Conservation (phyloP, 2,113 vertebrate species). For the Apistogramma diplotaenia region DNA sequence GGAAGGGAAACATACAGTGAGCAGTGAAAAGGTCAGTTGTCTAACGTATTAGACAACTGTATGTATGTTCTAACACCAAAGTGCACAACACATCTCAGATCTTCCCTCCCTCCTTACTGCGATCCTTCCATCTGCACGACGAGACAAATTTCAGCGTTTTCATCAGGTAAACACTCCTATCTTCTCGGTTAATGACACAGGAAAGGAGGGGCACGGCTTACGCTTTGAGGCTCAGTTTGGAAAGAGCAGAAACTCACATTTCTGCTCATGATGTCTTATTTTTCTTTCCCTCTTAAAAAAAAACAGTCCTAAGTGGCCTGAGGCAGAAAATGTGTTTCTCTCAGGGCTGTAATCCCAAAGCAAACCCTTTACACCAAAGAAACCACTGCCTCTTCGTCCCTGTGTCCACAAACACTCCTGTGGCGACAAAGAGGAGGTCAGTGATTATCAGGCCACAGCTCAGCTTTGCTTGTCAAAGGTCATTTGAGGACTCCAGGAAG, state of each 20-base stretch:
- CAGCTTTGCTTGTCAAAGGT: conserved; percentile 20
- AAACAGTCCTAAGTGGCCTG: background rate
- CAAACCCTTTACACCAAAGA: conserved; percentile 35
- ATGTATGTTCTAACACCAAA: background rate
- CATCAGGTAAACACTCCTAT: conserved; percentile 44
- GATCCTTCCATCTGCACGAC: background rate
- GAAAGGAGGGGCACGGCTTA: conserved; percentile 18
- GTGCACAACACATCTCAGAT: conserved; percentile 6
- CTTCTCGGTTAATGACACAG: conserved; percentile 33
- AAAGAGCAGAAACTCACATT: background rate
- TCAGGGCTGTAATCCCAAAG: conserved; percentile 22
- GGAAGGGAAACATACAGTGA: background rate
- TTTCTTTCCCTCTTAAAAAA: background rate
- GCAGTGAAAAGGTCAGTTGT: conserved; percentile 13
- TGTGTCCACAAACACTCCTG: conserved; percentile 12
- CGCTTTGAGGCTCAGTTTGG: background rate
- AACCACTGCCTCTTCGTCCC: conserved; percentile 7
- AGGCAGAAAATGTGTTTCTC: conserved; percentile 18
- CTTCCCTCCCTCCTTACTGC: conserved; percentile 21
- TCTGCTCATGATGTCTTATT: conserved; percentile 1
- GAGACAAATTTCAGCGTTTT: conserved; percentile 13
- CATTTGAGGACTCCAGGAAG: conserved; percentile 21
- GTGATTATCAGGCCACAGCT: conserved; percentile 41
- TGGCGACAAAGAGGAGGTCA: conserved; percentile 48
- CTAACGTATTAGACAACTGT: background rate